Conservation (phyloP, 1,140 invertebrate species). For the Lasioglossum albipes region DNA sequence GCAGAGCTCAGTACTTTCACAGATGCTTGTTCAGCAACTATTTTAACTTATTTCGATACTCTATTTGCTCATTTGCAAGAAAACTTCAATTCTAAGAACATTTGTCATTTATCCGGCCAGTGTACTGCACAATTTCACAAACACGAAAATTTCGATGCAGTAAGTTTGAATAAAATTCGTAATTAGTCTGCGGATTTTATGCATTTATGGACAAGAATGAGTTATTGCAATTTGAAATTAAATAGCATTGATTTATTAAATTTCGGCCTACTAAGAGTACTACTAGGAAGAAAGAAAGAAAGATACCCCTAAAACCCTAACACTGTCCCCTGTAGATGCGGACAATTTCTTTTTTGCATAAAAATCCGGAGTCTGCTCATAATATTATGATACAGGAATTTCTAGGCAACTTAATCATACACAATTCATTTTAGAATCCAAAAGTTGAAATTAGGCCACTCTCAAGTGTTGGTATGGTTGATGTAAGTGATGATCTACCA, state of each 20-base stretch:
- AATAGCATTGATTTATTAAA: too few relatives aligned
- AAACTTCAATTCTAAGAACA: constrained; percentile 83
- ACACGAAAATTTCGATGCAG: constrained; percentile 81
- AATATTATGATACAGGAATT: background rate
- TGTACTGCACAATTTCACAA: constrained; percentile 84
- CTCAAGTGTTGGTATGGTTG: constrained; percentile 81
- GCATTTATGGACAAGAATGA: too few relatives aligned
- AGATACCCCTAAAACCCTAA: too few relatives aligned
- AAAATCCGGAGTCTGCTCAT: too few relatives aligned
- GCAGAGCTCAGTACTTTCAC: constrained; percentile 85
- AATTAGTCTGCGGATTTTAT: background rate
- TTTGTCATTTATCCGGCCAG: constrained; percentile 88
- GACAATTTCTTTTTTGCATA: too few relatives aligned
- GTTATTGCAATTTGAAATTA: too few relatives aligned
- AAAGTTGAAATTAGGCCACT: constrained; percentile 81
- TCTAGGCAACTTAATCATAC: constrained; percentile 9
- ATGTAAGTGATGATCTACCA: constrained; percentile 85
- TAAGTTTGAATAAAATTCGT: constrained; percentile 42
- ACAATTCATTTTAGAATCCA: constrained; percentile 53
- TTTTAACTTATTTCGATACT: constrained; percentile 86
- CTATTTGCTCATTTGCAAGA: constrained; percentile 83
- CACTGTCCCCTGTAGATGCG: too few relatives aligned
- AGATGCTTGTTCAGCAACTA: constrained; percentile 87
- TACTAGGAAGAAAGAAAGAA: too few relatives aligned
- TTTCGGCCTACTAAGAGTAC: too few relatives aligned